Percentiles rank a stretch among this genome's conserved stretches.
phyloP scores from a whole-genome alignment of 2,888 invertebrate species.

The Caenorhabditis imperialis region DNA sequence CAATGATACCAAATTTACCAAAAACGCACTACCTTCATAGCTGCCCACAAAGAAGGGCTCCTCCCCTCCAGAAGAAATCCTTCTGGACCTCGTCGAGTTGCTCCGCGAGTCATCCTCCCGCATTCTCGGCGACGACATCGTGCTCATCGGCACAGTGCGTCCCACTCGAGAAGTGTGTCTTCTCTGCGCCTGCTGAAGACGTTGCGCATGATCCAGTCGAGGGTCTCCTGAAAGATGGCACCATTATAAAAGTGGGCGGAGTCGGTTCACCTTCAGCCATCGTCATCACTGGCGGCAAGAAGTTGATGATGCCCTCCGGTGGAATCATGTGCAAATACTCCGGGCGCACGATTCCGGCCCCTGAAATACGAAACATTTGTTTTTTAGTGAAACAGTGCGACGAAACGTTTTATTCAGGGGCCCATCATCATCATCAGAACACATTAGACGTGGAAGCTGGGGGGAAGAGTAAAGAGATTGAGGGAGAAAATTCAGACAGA shows the following conservation, averaged over 20 bases:
- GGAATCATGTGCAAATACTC: not conserved
- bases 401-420: conserved; percentile 35
- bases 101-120: conserved; percentile 27
- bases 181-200: not conserved
- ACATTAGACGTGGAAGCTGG: conserved; percentile 24
- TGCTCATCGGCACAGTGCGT: conserved; percentile 5
- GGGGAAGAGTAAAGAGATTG: conserved; percentile 16
- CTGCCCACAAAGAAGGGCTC: no score
- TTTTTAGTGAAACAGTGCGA: not conserved
- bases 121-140: not conserved
- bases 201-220: conserved; percentile 5
- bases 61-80: conserved; percentile 33
- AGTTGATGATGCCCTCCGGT: not conserved
- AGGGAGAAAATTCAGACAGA: no score
- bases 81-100: conserved; percentile 18
- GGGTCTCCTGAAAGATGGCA: conserved; percentile 8
- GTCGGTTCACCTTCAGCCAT: conserved; percentile 16
- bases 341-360: not conserved
- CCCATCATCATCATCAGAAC: conserved; percentile 5
- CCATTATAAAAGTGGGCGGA: no score
- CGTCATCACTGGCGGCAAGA: no score
- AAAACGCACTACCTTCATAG: conserved; percentile 17
- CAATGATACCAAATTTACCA: not conserved
- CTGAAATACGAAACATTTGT: conserved; percentile 8
- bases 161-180: not conserved